phyloP scores from a whole-genome alignment of 2,797 vertebrate species.

The Rhodeus uyekii region DNA sequence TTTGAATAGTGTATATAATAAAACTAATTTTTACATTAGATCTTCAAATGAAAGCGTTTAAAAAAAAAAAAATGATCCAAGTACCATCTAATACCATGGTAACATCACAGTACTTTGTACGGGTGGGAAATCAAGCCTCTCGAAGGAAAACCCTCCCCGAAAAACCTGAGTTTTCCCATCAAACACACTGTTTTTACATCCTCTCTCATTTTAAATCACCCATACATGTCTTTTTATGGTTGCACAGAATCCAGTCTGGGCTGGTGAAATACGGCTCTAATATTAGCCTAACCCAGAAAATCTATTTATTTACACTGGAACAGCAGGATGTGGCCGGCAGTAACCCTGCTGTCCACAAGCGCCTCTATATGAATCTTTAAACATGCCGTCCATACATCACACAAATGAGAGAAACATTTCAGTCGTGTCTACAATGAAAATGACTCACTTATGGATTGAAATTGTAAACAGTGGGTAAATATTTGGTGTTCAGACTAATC shows the following conservation, averaged over 20 bases:
- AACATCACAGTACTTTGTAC: background rate
- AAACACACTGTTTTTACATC: background rate
- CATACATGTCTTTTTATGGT: constrained; percentile 11
- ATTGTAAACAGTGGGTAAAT: background rate
- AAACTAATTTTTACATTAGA: background rate
- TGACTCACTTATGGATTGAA: background rate
- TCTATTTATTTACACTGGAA: constrained; percentile 45
- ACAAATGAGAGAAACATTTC: constrained; percentile 13
- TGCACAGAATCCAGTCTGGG: constrained; percentile 1
- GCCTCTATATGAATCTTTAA: constrained; percentile 12
- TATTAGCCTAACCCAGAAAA: constrained; percentile 49
- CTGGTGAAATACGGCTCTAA: constrained; percentile 42
- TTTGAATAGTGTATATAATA: background rate
- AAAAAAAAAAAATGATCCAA: background rate
- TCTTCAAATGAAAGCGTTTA: background rate
- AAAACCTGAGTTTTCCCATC: background rate
- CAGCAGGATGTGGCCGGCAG: constrained; percentile 34
- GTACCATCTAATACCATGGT: background rate
- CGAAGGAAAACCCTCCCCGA: no score
- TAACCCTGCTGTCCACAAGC: constrained; percentile 30
- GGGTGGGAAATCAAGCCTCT: background rate
- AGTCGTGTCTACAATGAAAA: background rate
- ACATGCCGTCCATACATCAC: constrained; percentile 6
- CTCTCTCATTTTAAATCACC: constrained; percentile 5
- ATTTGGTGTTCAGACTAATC: constrained; percentile 14